Evolutionary conservation across 2,113 vertebrate genomes (phyloP).

Genomic region (Conger conger): DNA sequence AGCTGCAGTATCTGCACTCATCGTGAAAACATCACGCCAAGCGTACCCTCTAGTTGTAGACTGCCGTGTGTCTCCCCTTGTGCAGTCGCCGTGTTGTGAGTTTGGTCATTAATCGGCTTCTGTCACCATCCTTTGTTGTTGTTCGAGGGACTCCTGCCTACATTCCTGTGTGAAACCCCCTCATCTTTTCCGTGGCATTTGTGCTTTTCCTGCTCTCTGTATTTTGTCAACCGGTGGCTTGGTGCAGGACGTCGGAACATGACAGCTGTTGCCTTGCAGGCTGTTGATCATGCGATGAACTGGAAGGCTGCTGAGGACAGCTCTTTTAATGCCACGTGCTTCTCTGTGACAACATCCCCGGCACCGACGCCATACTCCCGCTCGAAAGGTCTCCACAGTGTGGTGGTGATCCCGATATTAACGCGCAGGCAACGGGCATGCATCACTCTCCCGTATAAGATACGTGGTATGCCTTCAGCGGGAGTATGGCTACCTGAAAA

Average conservation of each 20-base stretch:
- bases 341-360: no score
- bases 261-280: no score
- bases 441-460: background rate
- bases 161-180: background rate
- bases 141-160: no score
- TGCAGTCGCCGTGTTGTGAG: no score
- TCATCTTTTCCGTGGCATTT: background rate
- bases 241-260: background rate
- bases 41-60: no score
- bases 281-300: background rate
- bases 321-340: background rate
- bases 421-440: background rate
- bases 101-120: background rate
- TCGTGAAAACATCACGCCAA: no score
- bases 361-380: background rate
- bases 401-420: no score
- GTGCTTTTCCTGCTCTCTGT: no score
- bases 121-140: no score
- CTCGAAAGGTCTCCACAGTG: background rate
- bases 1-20: no score
- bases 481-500: background rate
- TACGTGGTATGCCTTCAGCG: background rate
- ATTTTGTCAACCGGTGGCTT: background rate
- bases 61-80: no score
- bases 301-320: background rate